Conservation (phyloP, 2,888 invertebrate genomes). For the Zygaena filipendulae region DNA sequence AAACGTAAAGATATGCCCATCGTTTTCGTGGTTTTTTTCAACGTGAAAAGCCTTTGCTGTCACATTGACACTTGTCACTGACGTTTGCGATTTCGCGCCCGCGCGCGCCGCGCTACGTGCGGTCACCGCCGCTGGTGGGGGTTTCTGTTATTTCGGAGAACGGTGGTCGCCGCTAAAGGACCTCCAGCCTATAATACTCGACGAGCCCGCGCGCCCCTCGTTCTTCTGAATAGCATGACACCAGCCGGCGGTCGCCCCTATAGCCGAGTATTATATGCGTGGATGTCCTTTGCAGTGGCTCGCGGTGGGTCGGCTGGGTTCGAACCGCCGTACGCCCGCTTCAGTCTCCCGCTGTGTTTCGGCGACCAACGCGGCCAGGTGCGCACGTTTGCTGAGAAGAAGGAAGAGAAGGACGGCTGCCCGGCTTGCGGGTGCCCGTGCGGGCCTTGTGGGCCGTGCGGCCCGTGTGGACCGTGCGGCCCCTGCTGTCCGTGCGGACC, state of each 20-base stretch:
- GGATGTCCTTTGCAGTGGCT: conserved; percentile 51
- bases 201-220: conserved; percentile 30
- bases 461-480: conserved; percentile 19
- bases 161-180: conserved; percentile 42
- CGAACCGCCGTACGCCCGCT: conserved; percentile 18
- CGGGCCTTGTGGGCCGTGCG: conserved; percentile 19
- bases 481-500: conserved; percentile 24
- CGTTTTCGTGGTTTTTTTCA: too few relatives aligned
- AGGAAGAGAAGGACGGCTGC: conserved; percentile 23
- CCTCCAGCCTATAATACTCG: conserved; percentile 54
- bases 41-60: too few relatives aligned
- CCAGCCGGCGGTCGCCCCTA: conserved; percentile 30
- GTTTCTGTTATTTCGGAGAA: conserved; percentile 53
- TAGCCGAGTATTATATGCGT: conserved; percentile 47
- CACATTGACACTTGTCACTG: too few relatives aligned
- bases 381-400: conserved; percentile 30
- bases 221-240: conserved; percentile 49
- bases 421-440: conserved; percentile 21
- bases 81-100: too few relatives aligned
- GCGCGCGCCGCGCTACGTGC: neutral
- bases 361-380: conserved; percentile 29
- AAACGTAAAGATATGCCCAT: too few relatives aligned
- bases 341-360: conserved; percentile 24
- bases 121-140: conserved; percentile 25
- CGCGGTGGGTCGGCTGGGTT: conserved; percentile 19